These are phyloP conservation scores for Rhynchonycteris naso DNA, from an alignment of 2,797 vertebrate species.

Conservation along the genomic window DNA sequence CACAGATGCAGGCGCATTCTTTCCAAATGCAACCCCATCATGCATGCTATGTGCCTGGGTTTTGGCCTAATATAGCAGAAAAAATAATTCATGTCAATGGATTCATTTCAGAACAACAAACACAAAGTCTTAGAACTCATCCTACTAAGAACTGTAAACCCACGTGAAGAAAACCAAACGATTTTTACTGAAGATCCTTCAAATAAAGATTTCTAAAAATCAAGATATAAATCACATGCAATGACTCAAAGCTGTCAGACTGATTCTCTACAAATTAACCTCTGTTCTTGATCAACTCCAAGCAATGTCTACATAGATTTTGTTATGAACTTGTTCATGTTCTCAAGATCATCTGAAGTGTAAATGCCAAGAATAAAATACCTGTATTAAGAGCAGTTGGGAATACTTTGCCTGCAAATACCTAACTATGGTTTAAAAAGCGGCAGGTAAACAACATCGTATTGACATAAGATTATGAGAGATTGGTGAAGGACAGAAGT, in stretches of 20 bases:
- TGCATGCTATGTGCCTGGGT: background rate
- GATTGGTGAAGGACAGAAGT: constrained; percentile 22
- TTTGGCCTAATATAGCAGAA: background rate
- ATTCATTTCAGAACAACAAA: constrained; percentile 27
- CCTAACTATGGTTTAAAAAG: constrained; percentile 45
- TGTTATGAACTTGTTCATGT: constrained; percentile 51
- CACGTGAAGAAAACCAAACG: background rate
- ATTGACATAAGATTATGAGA: constrained; percentile 22
- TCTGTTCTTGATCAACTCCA: constrained; percentile 12
- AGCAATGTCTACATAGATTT: constrained; percentile 6
- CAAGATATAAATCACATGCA: background rate
- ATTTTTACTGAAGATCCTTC: background rate
- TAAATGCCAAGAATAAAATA: constrained; percentile 57
- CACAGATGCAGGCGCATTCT: background rate
- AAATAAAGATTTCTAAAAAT: constrained; percentile 5
- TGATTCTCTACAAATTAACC: background rate
- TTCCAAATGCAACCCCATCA: background rate
- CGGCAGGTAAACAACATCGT: constrained; percentile 35
- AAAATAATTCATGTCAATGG: background rate
- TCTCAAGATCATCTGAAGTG: constrained; percentile 53
- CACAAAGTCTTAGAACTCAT: background rate
- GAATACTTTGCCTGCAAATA: constrained; percentile 52
- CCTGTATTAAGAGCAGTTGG: constrained; percentile 22
- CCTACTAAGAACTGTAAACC: background rate
- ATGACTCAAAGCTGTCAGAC: background rate